Percentiles rank a stretch among this genome's conserved stretches.
phyloP scores from a whole-genome alignment of 37 sponge, comb jelly and placozoan genomes.

The Mnemiopsis leidyi region DNA sequence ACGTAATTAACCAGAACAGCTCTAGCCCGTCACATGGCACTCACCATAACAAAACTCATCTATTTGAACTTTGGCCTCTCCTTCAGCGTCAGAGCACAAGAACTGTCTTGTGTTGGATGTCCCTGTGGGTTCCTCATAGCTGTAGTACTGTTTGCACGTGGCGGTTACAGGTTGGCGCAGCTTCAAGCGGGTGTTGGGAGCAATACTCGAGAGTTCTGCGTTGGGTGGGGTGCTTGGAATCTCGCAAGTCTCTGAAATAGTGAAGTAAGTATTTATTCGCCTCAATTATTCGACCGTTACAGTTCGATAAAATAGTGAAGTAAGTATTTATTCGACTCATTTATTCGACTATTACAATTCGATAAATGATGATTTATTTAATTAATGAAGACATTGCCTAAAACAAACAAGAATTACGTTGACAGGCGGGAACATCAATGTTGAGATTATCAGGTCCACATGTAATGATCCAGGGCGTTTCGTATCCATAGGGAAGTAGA shows the following conservation, averaged over 20 bases:
- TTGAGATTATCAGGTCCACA: not conserved
- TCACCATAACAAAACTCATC: constrained; percentile 4
- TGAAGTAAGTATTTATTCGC: not conserved
- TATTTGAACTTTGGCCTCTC: not conserved
- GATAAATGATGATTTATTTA: too few relatives aligned
- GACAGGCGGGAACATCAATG: not conserved
- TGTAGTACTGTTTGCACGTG: constrained; percentile 8
- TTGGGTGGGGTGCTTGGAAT: not conserved
- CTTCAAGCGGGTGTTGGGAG: not conserved
- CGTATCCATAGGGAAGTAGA: not conserved
- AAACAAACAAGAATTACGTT: not conserved
- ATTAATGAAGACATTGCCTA: too few relatives aligned
- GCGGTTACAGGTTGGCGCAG: not conserved
- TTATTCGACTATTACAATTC: not conserved
- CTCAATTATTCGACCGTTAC: not conserved
- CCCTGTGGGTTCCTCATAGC: not conserved
- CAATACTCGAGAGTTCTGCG: not conserved
- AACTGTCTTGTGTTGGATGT: not conserved
- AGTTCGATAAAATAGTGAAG: not conserved
- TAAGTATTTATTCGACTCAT: too few relatives aligned
- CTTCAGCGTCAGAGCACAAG: not conserved
- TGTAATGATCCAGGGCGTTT: not conserved
- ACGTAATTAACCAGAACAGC: too few relatives aligned
- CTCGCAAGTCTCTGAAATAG: not conserved
- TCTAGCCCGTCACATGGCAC: too few relatives aligned